Base-by-base conservation (phyloP, 2,797 vertebrate genomes). In the Smutsia gigantea region DNA sequence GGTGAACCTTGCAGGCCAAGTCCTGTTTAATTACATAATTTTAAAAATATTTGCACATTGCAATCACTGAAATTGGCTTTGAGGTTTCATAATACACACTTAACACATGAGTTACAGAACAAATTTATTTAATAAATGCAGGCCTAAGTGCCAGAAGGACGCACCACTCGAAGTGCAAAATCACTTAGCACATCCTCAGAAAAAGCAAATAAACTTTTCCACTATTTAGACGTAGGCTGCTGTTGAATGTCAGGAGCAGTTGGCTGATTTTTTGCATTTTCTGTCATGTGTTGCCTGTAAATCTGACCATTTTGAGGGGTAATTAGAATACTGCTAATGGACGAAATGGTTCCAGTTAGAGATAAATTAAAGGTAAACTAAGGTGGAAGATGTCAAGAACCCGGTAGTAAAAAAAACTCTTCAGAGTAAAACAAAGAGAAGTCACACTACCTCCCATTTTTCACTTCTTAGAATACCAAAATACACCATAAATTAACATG, bases 101-200 rank as follows among this genome's bases (percentile, higher is more conserved):
- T 98, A 98, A 98, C 98, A 98, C 98, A 98, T 66, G 97, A 98
- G 98, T 98, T 98, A 96, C 98, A 98, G 98, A 98, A 98, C 98
- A 99, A 98, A 98, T 99, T 98, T 98, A 98, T 98, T 98, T 98
- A 99, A 99, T 98, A 98, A 98, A 98, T 98, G 98, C 98, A 98
- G 97, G 97, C 96, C 98, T 98, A 98, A 98, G 98, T 98, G 97
- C 98, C 98, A 97, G 98, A 98, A 98, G 98, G 98, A 98, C 96
- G 39, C 95, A 98, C 97, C 96, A 98, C 98, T 98, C 98, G 69
- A 96, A 98, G 97, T 98, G 97, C 97, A 98, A 98, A 98, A 98
- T 98, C 98, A 98, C 98, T 98, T 98, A 98, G 98, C 97, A 97
- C 95, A 97, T 97, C 97, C 96, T 98, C 96, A 0, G 51, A 97